A percentile compares a stretch with the other conserved stretches of the same genome.
Conservation (phyloP, 2,113 vertebrate genomes). For the Numenius arquata region DNA sequence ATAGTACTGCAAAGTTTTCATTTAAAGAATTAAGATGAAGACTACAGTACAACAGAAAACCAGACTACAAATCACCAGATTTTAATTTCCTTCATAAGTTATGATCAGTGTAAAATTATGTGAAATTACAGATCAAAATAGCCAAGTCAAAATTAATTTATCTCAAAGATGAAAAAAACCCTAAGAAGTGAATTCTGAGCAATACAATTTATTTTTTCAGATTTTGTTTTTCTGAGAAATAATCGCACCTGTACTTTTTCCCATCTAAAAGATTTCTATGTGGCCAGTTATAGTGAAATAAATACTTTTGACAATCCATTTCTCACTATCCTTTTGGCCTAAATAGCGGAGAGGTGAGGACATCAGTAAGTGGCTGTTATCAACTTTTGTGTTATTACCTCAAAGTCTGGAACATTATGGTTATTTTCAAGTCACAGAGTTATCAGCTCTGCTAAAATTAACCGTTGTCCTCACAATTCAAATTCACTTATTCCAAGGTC, state of each 20-base stretch:
- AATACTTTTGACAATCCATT: not conserved
- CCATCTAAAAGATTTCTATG: not conserved
- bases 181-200: not conserved
- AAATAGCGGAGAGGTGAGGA: not conserved
- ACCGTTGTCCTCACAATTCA: not conserved
- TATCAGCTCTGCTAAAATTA: not conserved
- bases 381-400: not conserved
- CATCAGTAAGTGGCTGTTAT: not conserved
- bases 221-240: not conserved
- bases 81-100: not conserved
- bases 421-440: not conserved
- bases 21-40: not conserved
- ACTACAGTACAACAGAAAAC: not conserved
- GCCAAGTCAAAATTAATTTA: not conserved
- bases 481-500: not conserved
- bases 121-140: not conserved
- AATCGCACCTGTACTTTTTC: not conserved
- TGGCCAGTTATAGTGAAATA: not conserved
- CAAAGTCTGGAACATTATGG: not conserved
- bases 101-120: not conserved
- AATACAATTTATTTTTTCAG: not conserved
- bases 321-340: not conserved
- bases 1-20: not conserved
- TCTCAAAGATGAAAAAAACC: not conserved
- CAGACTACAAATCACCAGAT: not conserved